Evolutionary conservation across 2,113 vertebrate genomes (phyloP).

Genomic region (Limanda limanda): DNA sequence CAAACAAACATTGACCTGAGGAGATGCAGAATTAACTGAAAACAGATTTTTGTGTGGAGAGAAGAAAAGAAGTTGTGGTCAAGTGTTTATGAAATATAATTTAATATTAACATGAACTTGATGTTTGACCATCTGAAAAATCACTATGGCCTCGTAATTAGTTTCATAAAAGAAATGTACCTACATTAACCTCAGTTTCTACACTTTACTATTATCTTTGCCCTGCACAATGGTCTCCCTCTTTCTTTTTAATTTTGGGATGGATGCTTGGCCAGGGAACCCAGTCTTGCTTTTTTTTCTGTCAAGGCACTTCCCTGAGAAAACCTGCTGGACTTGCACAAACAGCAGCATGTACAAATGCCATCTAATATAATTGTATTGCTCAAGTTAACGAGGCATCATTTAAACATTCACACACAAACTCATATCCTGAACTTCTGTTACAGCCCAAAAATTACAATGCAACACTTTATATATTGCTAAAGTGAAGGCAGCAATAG

Average conservation of each 20-base stretch:
- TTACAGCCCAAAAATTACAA: background rate
- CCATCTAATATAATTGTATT: constrained; percentile 46
- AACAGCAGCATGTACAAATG: constrained; percentile 48
- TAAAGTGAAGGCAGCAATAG: background rate
- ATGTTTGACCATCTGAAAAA: constrained; percentile 4
- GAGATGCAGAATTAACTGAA: background rate
- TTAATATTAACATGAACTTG: background rate
- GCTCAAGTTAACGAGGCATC: constrained; percentile 46
- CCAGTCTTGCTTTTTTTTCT: constrained; percentile 7
- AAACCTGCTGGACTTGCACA: constrained; percentile 57
- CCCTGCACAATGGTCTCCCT: constrained; percentile 13
- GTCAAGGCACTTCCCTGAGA: constrained; percentile 11
- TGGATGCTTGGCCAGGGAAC: constrained; percentile 41
- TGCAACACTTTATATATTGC: background rate
- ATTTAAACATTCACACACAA: constrained; percentile 31
- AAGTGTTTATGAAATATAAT: background rate
- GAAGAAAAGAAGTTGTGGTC: background rate
- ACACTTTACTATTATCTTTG: background rate
- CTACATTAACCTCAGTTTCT: background rate
- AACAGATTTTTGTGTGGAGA: background rate
- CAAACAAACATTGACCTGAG: background rate
- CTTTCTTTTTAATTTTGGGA: constrained; percentile 49
- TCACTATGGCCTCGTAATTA: background rate
- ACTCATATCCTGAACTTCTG: constrained; percentile 13
- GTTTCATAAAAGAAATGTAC: background rate